phyloP scores from a whole-genome alignment of 2,888 invertebrate species.

The Athalia cordata region DNA sequence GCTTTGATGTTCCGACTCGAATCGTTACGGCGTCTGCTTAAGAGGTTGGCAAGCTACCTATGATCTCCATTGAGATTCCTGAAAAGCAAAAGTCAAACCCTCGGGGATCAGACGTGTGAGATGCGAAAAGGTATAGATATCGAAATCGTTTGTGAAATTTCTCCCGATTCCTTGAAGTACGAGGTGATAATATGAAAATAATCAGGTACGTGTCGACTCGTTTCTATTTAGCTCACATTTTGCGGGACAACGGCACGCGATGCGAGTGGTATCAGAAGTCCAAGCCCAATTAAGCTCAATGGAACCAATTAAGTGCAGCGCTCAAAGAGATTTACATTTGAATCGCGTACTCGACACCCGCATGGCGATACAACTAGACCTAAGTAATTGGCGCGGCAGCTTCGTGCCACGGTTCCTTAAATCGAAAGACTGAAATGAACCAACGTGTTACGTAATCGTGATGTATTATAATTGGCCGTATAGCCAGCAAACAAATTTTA shows the following conservation, averaged over 20 bases:
- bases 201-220: neutral
- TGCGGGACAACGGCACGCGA: neutral
- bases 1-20: no score
- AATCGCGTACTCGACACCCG: slow-evolving; percentile 31
- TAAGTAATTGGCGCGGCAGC: slow-evolving; percentile 16
- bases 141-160: no score
- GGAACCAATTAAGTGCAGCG: slow-evolving; percentile 31
- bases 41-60: no score
- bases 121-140: no score
- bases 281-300: slow-evolving; percentile 23
- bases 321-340: slow-evolving; percentile 38
- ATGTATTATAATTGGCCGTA: slow-evolving; percentile 18
- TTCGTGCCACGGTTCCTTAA: slow-evolving; percentile 26
- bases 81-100: no score
- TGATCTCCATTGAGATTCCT: no score
- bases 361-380: slow-evolving; percentile 16
- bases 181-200: neutral
- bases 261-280: slow-evolving; percentile 3
- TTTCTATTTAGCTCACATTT: neutral
- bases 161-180: neutral
- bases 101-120: no score
- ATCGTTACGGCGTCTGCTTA: no score
- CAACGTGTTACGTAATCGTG: slow-evolving; percentile 20
- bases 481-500: neutral
- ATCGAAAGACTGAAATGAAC: slow-evolving; percentile 31